Percentiles rank a stretch among this genome's conserved stretches.
Conservation (phyloP, 2,888 invertebrate species). For the Aphodius sticticus region DNA sequence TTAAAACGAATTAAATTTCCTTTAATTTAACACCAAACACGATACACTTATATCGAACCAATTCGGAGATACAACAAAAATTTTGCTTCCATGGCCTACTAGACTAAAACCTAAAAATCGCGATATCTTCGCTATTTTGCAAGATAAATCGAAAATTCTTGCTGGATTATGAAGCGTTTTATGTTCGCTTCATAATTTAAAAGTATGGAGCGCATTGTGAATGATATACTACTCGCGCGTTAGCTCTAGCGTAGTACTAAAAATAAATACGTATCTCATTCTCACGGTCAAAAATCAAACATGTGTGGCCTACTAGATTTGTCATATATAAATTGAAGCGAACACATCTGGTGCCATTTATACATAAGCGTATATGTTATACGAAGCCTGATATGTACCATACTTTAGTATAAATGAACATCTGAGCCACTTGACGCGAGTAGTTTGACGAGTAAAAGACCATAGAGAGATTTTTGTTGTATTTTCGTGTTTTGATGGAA, state of each 20-base stretch:
- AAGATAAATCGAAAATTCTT: background rate
- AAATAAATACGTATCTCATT: background rate
- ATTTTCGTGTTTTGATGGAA: background rate
- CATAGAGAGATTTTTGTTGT: background rate
- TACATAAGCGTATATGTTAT: background rate
- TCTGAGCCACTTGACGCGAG: background rate
- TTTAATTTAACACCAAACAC: background rate
- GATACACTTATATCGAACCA: background rate
- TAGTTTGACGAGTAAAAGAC: background rate
- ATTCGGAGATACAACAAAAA: background rate
- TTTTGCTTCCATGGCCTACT: background rate
- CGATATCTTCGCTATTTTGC: background rate
- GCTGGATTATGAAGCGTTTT: background rate
- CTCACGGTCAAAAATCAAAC: background rate
- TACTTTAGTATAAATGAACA: background rate
- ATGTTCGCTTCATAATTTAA: background rate
- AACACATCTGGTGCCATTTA: background rate
- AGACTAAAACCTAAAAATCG: background rate
- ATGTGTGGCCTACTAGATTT: conserved; percentile 4
- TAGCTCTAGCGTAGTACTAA: background rate
- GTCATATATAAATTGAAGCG: conserved; percentile 4
- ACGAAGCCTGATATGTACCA: background rate
- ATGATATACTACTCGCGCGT: background rate
- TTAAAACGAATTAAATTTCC: background rate
- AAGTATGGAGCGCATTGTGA: background rate